phyloP scores from a whole-genome alignment of 2,888 invertebrate genomes.

The Anticlea derivata region DNA sequence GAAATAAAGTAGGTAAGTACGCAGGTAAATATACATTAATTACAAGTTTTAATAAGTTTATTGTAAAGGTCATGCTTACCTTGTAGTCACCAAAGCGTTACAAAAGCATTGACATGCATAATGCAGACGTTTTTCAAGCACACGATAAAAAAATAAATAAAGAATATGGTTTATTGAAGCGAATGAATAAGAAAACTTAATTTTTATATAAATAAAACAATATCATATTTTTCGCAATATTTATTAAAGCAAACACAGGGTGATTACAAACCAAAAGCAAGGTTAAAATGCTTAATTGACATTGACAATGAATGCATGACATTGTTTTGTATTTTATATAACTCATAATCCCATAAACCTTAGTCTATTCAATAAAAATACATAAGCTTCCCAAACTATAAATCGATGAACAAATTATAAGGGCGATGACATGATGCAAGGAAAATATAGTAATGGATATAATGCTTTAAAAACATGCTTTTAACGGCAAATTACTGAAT shows the following conservation, averaged over 20 bases:
- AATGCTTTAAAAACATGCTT: too few species aligned
- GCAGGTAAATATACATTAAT: too few species aligned
- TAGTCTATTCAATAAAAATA: not conserved
- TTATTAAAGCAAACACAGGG: conserved; percentile 53
- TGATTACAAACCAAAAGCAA: conserved; percentile 45
- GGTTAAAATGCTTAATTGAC: conserved; percentile 33
- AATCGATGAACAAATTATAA: not conserved
- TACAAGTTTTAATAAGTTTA: too few species aligned
- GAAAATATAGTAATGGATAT: too few species aligned
- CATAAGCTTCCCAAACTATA: not conserved
- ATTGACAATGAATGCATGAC: conserved; percentile 28
- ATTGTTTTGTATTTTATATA: not conserved
- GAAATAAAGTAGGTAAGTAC: too few species aligned
- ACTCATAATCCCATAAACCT: not conserved
- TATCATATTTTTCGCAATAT: conserved; percentile 41
- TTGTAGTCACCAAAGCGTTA: conserved; percentile 23
- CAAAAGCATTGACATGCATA: conserved; percentile 9
- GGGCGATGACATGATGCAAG: not conserved
- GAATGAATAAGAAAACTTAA: not conserved
- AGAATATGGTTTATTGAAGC: not conserved
- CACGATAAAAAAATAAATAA: conserved; percentile 2
- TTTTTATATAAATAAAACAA: conserved; percentile 24
- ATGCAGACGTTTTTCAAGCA: conserved; percentile 21
- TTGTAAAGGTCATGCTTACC: conserved; percentile 25
- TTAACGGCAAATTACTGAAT: too few species aligned